These are phyloP conservation scores for Carettochelys insculpta DNA, from an alignment of 2,113 vertebrate species.

Conservation along the genomic window DNA sequence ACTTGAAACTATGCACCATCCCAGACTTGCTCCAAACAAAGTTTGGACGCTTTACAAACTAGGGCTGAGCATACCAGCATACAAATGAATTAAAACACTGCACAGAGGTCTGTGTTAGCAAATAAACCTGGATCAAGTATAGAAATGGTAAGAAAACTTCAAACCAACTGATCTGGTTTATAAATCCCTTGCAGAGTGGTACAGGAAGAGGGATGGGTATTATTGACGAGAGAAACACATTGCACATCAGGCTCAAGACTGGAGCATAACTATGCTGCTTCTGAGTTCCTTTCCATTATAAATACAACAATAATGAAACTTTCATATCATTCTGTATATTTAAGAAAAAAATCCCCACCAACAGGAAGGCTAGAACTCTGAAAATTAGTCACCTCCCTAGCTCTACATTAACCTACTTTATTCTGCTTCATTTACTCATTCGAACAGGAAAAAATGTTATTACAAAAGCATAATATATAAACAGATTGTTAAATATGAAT, in stretches of 20 bases:
- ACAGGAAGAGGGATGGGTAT: neutral
- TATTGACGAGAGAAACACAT: neutral
- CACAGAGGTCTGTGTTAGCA: neutral
- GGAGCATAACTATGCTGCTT: constrained; percentile 23
- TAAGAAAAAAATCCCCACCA: neutral
- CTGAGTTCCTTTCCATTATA: constrained; percentile 18
- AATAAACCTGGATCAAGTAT: neutral
- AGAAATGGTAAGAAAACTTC: neutral
- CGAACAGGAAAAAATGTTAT: neutral
- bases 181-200: neutral
- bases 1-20: neutral
- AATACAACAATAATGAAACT: constrained; percentile 45
- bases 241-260: neutral
- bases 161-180: neutral
- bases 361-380: neutral
- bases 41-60: too few relatives aligned
- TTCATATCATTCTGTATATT: neutral
- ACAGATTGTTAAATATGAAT: neutral
- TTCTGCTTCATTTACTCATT: neutral
- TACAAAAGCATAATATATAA: neutral
- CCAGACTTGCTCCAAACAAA: neutral
- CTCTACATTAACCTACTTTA: neutral
- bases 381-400: neutral
- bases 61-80: neutral
- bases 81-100: neutral